These are phyloP conservation scores for Prosopocoilus inquinatus DNA, from an alignment of 2,888 invertebrate species.

Conservation along the genomic window DNA sequence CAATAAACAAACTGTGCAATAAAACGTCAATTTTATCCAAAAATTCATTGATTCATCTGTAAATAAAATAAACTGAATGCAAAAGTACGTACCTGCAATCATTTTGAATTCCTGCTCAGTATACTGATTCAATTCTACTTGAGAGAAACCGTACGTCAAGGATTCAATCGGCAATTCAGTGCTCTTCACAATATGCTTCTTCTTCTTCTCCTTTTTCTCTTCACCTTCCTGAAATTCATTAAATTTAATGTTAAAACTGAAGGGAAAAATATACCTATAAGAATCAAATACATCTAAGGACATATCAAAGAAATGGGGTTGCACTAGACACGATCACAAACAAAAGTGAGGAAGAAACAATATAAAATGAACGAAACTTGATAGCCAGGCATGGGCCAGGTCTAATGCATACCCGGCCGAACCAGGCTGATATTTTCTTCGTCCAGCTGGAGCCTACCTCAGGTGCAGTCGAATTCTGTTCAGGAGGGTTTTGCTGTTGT, in stretches of 20 bases:
- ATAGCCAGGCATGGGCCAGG: constrained; percentile 28
- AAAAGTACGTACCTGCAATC: constrained; percentile 45
- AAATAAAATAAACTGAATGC: constrained; percentile 12
- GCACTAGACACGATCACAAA: constrained; percentile 1
- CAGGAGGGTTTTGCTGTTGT: constrained; percentile 22
- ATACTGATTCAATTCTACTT: constrained; percentile 69
- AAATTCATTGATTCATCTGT: too few species aligned
- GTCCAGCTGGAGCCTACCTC: constrained; percentile 54
- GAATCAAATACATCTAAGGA: background rate
- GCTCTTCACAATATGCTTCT: constrained; percentile 76
- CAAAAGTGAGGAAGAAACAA: constrained; percentile 23
- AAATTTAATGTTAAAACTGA: background rate
- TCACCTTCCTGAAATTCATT: constrained; percentile 50
- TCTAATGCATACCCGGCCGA: constrained; percentile 53
- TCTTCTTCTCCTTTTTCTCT: constrained; percentile 70
- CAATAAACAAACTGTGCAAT: too few species aligned
- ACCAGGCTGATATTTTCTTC: constrained; percentile 53
- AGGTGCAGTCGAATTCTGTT: constrained; percentile 39
- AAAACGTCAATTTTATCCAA: too few species aligned
- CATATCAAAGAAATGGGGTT: constrained; percentile 3
- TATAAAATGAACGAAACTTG: constrained; percentile 16
- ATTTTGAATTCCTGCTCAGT: constrained; percentile 64
- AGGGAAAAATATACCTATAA: background rate
- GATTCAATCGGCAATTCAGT: constrained; percentile 82
- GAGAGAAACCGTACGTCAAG: constrained; percentile 69